Conservation (phyloP, 2,888 invertebrate species). For the Axea sp. region DNA sequence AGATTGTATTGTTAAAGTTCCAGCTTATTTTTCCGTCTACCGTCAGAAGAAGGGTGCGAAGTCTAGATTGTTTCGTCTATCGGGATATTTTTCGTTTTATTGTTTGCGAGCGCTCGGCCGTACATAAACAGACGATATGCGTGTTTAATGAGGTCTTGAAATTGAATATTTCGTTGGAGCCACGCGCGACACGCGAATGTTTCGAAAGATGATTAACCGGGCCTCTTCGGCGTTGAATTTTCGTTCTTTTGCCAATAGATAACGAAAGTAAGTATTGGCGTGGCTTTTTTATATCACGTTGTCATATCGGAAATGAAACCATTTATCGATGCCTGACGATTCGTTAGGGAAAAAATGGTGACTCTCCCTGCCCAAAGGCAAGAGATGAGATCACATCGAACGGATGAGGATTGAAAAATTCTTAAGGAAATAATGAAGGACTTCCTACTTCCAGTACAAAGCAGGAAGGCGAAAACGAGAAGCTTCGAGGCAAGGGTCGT, state of each 20-base stretch:
- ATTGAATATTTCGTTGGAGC: constrained; percentile 42
- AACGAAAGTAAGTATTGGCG: constrained; percentile 22
- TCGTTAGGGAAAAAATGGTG: constrained; percentile 59
- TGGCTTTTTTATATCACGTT: constrained; percentile 39
- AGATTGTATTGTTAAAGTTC: constrained; percentile 78
- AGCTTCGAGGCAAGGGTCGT: constrained; percentile 50
- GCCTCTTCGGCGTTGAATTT: constrained; percentile 8
- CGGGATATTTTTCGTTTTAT: constrained; percentile 66
- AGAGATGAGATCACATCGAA: constrained; percentile 58
- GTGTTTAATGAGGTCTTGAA: constrained; percentile 56
- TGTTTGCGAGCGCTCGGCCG: constrained; percentile 7
- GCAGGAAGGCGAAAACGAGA: constrained; percentile 59
- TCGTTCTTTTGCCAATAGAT: constrained; percentile 9
- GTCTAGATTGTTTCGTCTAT: constrained; percentile 63
- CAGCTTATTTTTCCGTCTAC: constrained; percentile 62
- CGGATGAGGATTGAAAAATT: constrained; percentile 62
- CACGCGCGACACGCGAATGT: not conserved
- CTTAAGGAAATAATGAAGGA: constrained; percentile 63
- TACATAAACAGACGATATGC: constrained; percentile 38
- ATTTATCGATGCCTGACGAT: constrained; percentile 72
- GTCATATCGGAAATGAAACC: constrained; percentile 74
- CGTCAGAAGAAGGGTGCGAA: constrained; percentile 52
- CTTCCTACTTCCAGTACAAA: constrained; percentile 59
- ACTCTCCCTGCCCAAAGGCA: constrained; percentile 51
- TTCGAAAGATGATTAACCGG: constrained; percentile 31